Conservation (phyloP, 2,797 vertebrate genomes). For the Semaprochilodus insignis region DNA sequence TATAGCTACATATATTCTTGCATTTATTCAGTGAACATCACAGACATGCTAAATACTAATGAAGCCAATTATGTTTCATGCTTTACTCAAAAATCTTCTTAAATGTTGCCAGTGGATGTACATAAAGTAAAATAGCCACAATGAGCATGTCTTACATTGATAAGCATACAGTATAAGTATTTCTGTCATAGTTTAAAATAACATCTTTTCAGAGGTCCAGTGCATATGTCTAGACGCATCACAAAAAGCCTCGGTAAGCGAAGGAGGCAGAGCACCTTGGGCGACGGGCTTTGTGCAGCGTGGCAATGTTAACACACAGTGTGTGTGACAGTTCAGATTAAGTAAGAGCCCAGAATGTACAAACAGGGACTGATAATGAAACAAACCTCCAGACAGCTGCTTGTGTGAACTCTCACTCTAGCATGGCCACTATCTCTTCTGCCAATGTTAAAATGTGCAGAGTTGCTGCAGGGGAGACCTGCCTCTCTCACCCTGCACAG, state of each 20-base stretch:
- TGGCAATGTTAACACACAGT: slow-evolving; percentile 62
- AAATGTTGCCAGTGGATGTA: neutral
- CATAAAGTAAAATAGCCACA: neutral
- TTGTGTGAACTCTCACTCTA: slow-evolving; percentile 43
- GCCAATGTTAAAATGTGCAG: slow-evolving; percentile 30
- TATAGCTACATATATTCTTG: neutral
- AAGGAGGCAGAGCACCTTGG: slow-evolving; percentile 46
- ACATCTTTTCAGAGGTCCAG: slow-evolving; percentile 24
- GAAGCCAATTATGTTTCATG: neutral
- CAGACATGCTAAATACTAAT: neutral
- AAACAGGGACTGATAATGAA: slow-evolving; percentile 60
- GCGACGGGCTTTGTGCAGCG: slow-evolving; percentile 45
- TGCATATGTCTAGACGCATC: slow-evolving; percentile 7
- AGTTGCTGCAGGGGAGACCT: slow-evolving; percentile 21
- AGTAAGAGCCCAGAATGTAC: slow-evolving; percentile 56
- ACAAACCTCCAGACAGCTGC: slow-evolving; percentile 56
- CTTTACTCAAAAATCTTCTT: neutral
- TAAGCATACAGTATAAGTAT: slow-evolving; percentile 1
- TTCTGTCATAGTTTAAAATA: slow-evolving; percentile 13
- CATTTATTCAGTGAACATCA: neutral
- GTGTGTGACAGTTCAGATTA: slow-evolving; percentile 66
- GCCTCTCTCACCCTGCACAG: slow-evolving; percentile 31
- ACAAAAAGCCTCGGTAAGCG: slow-evolving; percentile 28
- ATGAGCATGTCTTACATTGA: no score
- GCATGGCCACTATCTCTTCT: slow-evolving; percentile 42